A percentile compares a stretch with the other conserved stretches of the same genome.
Conservation (phyloP, 2,888 invertebrate genomes). For the Melipona beecheii region DNA sequence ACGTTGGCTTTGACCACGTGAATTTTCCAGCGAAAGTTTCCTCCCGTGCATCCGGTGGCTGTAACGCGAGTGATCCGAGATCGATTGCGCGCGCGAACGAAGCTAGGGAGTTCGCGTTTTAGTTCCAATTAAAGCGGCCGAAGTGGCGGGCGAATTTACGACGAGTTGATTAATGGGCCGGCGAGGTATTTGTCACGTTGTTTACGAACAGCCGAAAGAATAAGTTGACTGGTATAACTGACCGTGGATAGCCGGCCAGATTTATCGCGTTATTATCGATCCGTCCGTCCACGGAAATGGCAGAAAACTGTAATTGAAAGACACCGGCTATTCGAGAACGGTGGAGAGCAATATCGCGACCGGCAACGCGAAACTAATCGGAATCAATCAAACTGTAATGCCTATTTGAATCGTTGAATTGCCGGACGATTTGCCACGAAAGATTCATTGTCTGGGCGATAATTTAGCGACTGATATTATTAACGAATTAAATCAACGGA, state of each 20-base stretch:
- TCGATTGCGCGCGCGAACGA: constrained; percentile 25
- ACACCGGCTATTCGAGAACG: constrained; percentile 59
- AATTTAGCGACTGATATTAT: neutral
- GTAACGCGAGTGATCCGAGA: constrained; percentile 26
- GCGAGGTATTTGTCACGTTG: constrained; percentile 68
- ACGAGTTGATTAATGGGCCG: constrained; percentile 61
- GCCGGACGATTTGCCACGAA: neutral
- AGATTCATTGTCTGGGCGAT: neutral
- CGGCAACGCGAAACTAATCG: constrained; percentile 33
- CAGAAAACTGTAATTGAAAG: constrained; percentile 71
- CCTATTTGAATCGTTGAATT: neutral
- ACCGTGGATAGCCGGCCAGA: constrained; percentile 68
- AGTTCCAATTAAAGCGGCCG: constrained; percentile 57
- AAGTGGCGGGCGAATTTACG: constrained; percentile 56
- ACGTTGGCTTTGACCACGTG: neutral
- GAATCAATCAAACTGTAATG: constrained; percentile 16
- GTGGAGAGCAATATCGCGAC: constrained; percentile 21
- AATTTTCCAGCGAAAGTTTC: neutral
- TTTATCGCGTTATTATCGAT: constrained; percentile 69
- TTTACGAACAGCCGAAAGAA: constrained; percentile 67
- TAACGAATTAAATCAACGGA: neutral
- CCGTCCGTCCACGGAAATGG: constrained; percentile 36
- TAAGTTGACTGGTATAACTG: constrained; percentile 68
- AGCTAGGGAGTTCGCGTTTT: constrained; percentile 30
- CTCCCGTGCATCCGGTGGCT: constrained; percentile 3